Evolutionary conservation across 2,113 vertebrate genomes (phyloP), one percentile per base, ranked within the genome.

Genomic region (Protobothrops flavoviridis): DNA sequence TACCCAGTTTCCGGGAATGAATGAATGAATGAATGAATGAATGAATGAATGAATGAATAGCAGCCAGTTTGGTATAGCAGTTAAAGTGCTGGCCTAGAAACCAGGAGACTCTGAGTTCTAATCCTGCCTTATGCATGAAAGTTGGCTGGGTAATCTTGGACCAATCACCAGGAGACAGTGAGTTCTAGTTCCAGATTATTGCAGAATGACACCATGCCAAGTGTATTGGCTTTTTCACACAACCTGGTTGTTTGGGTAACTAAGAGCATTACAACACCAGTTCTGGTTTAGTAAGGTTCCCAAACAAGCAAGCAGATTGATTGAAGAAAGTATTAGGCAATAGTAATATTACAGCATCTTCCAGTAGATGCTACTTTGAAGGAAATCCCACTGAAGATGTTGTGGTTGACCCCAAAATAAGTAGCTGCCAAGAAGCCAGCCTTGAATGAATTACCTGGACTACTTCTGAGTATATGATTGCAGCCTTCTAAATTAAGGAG

Each of bases 261-360:
- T 7, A 7, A 20, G n/a, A 17, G 2, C 15, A 20, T 39, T 6
- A 17, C 15, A 81, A 81, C 6, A 81, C 5, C 69, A 81, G 69
- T 74, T 74, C n/a, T 74, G n/a, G 69, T 74, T 74, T 74, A 74
- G 69, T 17, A 74, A 33, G 5, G 15, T 74, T 74, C 2, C 5
- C 33, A 74, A 74, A 74, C n/a, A 39, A 74, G 69, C 29, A 13
- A 39, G 56, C 56, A 23, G 56, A 23, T 81, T 39, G 33, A 39
- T 20, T 20, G 69, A 96, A 95, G 4, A 93, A 95, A 92, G 57
- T 91, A 93, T 92, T 85, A 15, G 89, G 91, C 15, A 17, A 20
- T 39, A 17, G 61, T 64, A 13, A 85, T 85, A 91, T 81, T 4
- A 93, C 17, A 45, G 56, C 8, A 23, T 15, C 21, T 24, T 89